Conservation (phyloP, 1,140 invertebrate species). For the Panagrolaimus sp. region DNA sequence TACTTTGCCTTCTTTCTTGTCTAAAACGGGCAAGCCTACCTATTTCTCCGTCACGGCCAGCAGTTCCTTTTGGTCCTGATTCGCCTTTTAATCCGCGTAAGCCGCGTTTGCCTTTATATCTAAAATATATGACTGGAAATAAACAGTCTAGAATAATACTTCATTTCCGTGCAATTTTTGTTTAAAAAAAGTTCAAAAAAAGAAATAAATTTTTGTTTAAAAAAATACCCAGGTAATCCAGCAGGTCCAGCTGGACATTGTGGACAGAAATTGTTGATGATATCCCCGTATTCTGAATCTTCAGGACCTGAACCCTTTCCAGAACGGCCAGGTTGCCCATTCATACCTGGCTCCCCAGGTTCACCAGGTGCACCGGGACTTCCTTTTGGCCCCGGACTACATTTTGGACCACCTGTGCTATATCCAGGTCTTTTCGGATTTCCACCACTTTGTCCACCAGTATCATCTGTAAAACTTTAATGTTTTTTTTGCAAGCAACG, state of each 20-base stretch:
- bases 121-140: too few relatives aligned
- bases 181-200: too few relatives aligned
- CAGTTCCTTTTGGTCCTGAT: slow-evolving; percentile 15
- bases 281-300: neutral
- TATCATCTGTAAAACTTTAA: too few relatives aligned
- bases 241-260: slow-evolving; percentile 34
- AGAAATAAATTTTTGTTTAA: too few relatives aligned
- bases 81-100: slow-evolving; percentile 29
- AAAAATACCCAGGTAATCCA: slow-evolving; percentile 29
- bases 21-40: too few relatives aligned
- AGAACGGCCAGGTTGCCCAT: neutral
- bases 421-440: neutral
- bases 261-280: neutral
- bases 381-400: neutral
- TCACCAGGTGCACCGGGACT: neutral
- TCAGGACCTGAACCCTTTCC: neutral
- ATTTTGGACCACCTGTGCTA: neutral
- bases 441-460: neutral
- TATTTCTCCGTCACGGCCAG: slow-evolving; percentile 19
- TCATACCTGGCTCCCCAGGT: neutral
- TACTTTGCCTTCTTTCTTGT: too few relatives aligned
- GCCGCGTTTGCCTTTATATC: slow-evolving; percentile 15
- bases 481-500: neutral
- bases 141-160: too few relatives aligned
- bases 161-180: too few relatives aligned